Evolutionary conservation across 2,888 invertebrate species (phyloP), one percentile per base, ranked within the genome.

Genomic region (Endotricha flammealis): DNA sequence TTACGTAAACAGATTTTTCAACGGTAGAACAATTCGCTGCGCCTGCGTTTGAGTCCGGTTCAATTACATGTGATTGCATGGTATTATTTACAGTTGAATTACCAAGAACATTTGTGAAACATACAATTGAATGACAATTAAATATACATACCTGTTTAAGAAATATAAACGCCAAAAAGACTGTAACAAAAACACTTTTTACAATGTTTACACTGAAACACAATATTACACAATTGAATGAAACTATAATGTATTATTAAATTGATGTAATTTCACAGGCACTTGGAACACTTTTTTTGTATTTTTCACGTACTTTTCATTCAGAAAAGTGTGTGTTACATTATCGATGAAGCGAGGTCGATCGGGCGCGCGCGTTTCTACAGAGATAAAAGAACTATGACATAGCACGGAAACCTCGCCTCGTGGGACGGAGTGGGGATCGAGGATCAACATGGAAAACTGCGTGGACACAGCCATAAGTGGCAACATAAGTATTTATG

Each of bases 251-350:
- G 4, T 27, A n/a, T 2, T 16, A 9, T 12, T 10, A 29, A n/a
- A 23, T 37, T 29, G 7, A 12, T 16, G 2, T 8, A 13, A 35
- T 17, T 12, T 13, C 44, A 44, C 40, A 13, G 11, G n/a, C 40
- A 41, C 42, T 39, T n/a, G 10, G 12, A 37, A 47, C 49, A 49
- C 44, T 50, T 46, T 48, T 38, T 29, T 32, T 32, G 42, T 60
- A 64, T 65, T 72, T 50, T 53, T 58, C 58, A 55, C 61, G 44
- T 44, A 71, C 78, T 83, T 82, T 82, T 83, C 82, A 81, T 80
- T 77, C 59, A 81, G 80, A 80, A 82, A 82, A 82, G 74, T 62
- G 48, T 57, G 68, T 60, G 23, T 35, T 31, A 35, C 30, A 33
- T 20, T 23, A 32, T 32, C 37, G 30, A 36, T 31, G 36, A 31